Conservation (phyloP, 2,797 vertebrate genomes). For the Macroramphosus scolopax region DNA sequence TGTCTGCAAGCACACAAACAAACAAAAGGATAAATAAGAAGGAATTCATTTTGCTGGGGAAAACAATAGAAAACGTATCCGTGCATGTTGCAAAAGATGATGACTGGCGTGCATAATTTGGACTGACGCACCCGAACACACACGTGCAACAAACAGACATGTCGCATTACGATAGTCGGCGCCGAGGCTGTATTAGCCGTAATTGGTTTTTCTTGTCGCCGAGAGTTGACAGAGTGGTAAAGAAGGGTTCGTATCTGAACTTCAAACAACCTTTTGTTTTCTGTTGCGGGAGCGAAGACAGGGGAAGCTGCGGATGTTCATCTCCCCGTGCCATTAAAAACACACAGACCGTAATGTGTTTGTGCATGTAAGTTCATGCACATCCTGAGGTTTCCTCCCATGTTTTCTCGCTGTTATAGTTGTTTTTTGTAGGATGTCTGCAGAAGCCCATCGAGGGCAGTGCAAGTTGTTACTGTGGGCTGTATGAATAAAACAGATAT, state of each 20-base stretch:
- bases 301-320: conserved; percentile 1
- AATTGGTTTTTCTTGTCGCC: conserved; percentile 39
- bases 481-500: no score
- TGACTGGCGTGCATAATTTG: not conserved
- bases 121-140: not conserved
- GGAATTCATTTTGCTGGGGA: no score
- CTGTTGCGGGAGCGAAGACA: not conserved
- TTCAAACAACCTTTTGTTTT: conserved; percentile 53
- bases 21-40: no score
- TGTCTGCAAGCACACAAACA: conserved; percentile 3
- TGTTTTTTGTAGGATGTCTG: no score
- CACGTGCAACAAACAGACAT: conserved; percentile 1
- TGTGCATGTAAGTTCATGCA: no score
- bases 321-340: conserved; percentile 15
- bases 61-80: conserved; percentile 1
- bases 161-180: conserved; percentile 8
- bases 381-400: no score
- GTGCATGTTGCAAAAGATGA: conserved; percentile 2
- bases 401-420: no score
- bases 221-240: conserved; percentile 54
- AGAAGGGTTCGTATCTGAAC: conserved; percentile 52
- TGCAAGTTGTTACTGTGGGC: no score
- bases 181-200: conserved; percentile 8
- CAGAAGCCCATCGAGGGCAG: no score
- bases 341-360: conserved; percentile 1